These are phyloP conservation scores for Barypeithes pellucidus DNA, from an alignment of 2,888 invertebrate genomes.

Conservation along the genomic window DNA sequence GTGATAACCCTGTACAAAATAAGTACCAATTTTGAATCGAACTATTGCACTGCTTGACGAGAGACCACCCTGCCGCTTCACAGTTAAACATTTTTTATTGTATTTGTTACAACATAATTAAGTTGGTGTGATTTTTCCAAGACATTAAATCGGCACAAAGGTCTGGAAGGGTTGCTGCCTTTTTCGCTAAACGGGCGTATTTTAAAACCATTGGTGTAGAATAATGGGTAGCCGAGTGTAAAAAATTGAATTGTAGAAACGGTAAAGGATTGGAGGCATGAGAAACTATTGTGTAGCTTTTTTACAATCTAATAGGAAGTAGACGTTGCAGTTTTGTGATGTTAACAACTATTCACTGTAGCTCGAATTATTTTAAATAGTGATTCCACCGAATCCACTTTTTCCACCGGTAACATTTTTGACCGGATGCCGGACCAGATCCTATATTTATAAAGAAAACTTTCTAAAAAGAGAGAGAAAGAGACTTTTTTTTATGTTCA, in stretches of 20 bases:
- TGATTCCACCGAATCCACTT: no score
- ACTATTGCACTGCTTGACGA: not conserved
- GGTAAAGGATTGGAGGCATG: slow-evolving; percentile 40
- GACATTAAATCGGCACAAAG: slow-evolving; percentile 68
- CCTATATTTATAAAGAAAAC: no score
- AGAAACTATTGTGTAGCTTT: slow-evolving; percentile 18
- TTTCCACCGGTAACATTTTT: no score
- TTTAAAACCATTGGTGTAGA: slow-evolving; percentile 63
- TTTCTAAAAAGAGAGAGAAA: no score
- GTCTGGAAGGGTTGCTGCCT: slow-evolving; percentile 67
- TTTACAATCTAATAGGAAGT: not conserved
- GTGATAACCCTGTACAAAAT: no score
- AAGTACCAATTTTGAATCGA: no score
- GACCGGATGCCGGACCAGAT: no score
- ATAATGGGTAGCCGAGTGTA: slow-evolving; percentile 61
- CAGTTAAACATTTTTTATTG: slow-evolving; percentile 56
- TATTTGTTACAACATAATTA: slow-evolving; percentile 68
- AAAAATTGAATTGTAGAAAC: slow-evolving; percentile 61
- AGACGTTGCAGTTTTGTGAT: not conserved
- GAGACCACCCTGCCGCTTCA: slow-evolving; percentile 7
- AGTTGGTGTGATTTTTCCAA: slow-evolving; percentile 70
- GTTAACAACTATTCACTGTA: not conserved
- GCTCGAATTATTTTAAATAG: no score
- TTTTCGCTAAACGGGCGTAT: slow-evolving; percentile 62
- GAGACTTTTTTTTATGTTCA: no score